Percentiles rank a stretch among this genome's conserved stretches.
Evolutionary conservation across 2,113 vertebrate genomes (phyloP).

Genomic region (Orthonyx spaldingii): DNA sequence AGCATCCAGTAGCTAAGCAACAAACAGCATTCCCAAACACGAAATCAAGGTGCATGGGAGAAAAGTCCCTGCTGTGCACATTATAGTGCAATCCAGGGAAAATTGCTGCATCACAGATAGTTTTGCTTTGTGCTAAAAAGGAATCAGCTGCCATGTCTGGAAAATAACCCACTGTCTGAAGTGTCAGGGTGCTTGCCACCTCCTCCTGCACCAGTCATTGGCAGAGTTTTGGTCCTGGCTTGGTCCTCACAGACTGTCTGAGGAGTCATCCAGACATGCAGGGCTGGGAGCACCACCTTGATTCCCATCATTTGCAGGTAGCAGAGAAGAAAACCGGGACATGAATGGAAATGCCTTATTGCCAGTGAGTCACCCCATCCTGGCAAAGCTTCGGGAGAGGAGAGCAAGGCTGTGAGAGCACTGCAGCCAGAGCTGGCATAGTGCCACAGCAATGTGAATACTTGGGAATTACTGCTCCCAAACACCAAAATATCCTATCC

Average conservation of each 20-base stretch:
- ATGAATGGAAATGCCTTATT: background rate
- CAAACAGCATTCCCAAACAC: conserved; percentile 52
- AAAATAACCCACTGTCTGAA: background rate
- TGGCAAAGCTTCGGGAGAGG: background rate
- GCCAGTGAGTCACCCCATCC: background rate
- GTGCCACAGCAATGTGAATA: background rate
- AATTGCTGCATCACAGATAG: background rate
- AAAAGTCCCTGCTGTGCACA: background rate
- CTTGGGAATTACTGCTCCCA: background rate
- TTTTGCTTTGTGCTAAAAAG: background rate
- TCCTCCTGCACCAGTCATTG: background rate
- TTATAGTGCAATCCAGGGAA: conserved; percentile 16
- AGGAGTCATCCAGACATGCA: background rate
- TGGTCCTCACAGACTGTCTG: background rate
- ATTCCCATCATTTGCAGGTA: background rate
- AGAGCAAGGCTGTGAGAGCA: background rate
- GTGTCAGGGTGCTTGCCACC: background rate
- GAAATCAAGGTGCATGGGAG: conserved; percentile 27
- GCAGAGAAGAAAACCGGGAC: background rate
- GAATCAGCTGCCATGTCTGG: background rate
- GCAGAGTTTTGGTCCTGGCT: background rate
- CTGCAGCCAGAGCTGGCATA: background rate
- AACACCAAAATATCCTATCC: background rate
- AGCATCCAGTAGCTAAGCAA: conserved; percentile 52
- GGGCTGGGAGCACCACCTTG: background rate